Percentiles rank a stretch among this genome's conserved stretches.
Evolutionary conservation across 1,140 invertebrate species (phyloP).

Genomic region (Trialeurodes vaporariorum): DNA sequence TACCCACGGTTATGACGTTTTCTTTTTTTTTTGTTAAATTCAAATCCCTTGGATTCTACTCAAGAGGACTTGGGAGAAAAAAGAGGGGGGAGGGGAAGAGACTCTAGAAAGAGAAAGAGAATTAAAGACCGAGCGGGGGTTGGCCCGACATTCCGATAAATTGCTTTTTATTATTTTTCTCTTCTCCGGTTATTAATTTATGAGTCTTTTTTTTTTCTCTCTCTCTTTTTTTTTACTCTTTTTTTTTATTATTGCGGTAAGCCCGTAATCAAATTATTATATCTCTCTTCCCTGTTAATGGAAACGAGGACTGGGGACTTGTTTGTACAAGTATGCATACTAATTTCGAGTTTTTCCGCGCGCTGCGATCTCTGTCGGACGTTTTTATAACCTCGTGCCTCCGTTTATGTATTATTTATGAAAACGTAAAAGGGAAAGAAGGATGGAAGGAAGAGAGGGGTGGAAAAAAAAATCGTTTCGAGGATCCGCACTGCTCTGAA

Average conservation of each 20-base stretch:
- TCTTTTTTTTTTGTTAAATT: no score
- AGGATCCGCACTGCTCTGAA: neutral
- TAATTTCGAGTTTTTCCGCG: neutral
- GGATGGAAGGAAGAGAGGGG: no score
- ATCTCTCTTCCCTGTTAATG: neutral
- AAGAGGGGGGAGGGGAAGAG: neutral
- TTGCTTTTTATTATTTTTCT: neutral
- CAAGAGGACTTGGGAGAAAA: no score
- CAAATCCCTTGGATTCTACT: no score
- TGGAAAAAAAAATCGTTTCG: no score
- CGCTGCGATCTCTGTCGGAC: neutral
- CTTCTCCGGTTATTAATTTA: neutral
- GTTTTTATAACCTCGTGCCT: neutral
- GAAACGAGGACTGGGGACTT: neutral
- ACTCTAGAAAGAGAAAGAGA: no score
- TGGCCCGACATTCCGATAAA: neutral
- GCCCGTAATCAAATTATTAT: neutral
- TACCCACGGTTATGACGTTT: no score
- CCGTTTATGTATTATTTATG: neutral
- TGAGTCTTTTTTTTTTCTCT: neutral
- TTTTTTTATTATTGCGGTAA: conserved; percentile 1
- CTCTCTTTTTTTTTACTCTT: neutral
- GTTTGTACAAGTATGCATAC: neutral
- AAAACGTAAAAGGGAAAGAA: no score
- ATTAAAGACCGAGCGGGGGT: neutral